phyloP scores from a whole-genome alignment of 1,140 invertebrate species.

The Cardiocondyla obscurior region DNA sequence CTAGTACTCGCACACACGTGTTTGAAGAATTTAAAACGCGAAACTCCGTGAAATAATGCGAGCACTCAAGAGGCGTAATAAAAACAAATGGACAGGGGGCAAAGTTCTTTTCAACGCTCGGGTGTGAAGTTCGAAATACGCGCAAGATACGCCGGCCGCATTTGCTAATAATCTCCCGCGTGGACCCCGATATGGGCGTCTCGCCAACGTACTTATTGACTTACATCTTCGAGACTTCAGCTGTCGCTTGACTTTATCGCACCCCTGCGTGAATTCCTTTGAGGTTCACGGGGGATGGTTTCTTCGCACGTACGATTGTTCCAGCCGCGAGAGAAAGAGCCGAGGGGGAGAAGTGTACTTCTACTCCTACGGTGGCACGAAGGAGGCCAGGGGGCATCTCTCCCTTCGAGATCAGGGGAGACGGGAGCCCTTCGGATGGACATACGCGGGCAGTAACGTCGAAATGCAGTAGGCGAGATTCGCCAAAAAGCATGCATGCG shows the following conservation, averaged over 20 bases:
- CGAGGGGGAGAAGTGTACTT: neutral
- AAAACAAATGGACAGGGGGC: neutral
- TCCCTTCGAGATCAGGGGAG: too few species aligned
- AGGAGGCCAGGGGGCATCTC: neutral
- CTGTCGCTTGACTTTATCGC: constrained; percentile 80
- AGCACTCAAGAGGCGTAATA: neutral
- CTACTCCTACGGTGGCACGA: constrained; percentile 59
- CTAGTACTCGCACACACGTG: too few species aligned
- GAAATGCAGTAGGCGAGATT: constrained; percentile 35
- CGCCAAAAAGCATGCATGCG: constrained; percentile 46
- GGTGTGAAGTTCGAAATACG: neutral
- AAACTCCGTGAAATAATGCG: neutral
- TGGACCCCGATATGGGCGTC: neutral
- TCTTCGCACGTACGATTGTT: constrained; percentile 74
- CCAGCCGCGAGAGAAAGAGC: constrained; percentile 39
- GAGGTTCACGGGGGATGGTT: constrained; percentile 68
- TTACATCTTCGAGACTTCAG: constrained; percentile 78
- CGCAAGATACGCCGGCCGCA: neutral
- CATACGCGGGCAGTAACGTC: neutral
- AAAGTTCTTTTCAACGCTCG: neutral
- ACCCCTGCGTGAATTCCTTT: constrained; percentile 72
- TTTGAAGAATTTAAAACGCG: neutral
- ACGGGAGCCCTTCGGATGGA: constrained; percentile 1
- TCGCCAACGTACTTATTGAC: constrained; percentile 80
- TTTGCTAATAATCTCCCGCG: neutral